Conservation (phyloP, 2,797 vertebrate species). For the Amniataba percoides region DNA sequence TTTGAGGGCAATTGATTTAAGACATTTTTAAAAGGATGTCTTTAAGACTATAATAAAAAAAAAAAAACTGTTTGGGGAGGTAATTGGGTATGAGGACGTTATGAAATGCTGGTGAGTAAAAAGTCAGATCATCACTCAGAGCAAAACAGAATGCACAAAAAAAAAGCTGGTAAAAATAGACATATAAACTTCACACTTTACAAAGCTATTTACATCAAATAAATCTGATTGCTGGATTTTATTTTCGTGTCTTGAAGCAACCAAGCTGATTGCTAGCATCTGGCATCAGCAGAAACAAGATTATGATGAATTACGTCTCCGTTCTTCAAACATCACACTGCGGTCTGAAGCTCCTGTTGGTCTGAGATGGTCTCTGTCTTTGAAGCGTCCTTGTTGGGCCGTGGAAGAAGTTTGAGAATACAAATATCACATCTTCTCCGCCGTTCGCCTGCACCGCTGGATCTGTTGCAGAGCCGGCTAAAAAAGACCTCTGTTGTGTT, state of each 20-base stretch:
- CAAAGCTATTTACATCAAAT: slow-evolving; percentile 26
- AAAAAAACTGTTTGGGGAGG: background rate
- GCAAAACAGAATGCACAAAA: background rate
- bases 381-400: slow-evolving; percentile 14
- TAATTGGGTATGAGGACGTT: background rate
- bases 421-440: background rate
- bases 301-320: slow-evolving; percentile 47
- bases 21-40: too few relatives aligned
- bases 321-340: slow-evolving; percentile 42
- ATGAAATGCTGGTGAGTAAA: background rate
- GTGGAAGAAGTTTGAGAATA: slow-evolving; percentile 2
- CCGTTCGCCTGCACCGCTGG: background rate
- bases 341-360: slow-evolving; percentile 35
- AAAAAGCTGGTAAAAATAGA: background rate
- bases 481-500: slow-evolving; percentile 47
- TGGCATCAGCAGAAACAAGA: slow-evolving; percentile 46
- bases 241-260: slow-evolving; percentile 19
- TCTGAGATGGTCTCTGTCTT: slow-evolving; percentile 41
- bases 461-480: slow-evolving; percentile 37
- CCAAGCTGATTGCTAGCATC: slow-evolving; percentile 1
- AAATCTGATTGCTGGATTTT: slow-evolving; percentile 4
- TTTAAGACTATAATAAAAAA: background rate
- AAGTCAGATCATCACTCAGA: too few relatives aligned
- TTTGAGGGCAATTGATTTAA: too few relatives aligned
- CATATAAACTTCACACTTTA: background rate